A percentile compares a stretch with the other conserved stretches of the same genome.
These are phyloP conservation scores for Mythimna albipuncta DNA, from an alignment of 2,888 invertebrate species.

Conservation along the genomic window DNA sequence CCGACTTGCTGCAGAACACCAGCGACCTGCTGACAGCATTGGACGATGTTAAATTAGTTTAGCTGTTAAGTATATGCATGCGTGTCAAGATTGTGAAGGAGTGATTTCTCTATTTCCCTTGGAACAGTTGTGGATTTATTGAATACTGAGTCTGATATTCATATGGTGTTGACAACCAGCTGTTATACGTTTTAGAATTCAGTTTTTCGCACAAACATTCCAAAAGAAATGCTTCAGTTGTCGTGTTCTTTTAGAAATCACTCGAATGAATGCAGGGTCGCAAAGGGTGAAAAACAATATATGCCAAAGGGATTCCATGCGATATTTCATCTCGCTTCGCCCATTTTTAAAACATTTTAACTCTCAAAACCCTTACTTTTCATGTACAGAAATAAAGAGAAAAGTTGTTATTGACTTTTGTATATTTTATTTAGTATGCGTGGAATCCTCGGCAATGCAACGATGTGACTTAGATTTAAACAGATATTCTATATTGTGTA, in stretches of 20 bases:
- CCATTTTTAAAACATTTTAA: conserved; percentile 37
- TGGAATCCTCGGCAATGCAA: conserved; percentile 77
- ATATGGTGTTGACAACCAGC: conserved; percentile 55
- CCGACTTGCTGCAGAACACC: conserved; percentile 82
- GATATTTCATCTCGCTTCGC: conserved; percentile 60
- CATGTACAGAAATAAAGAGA: conserved; percentile 13
- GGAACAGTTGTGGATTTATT: conserved; percentile 63
- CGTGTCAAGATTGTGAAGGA: conserved; percentile 58
- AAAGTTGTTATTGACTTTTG: conserved; percentile 35
- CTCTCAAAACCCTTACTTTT: conserved; percentile 20
- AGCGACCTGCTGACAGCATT: conserved; percentile 83
- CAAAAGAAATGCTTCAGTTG: conserved; percentile 62
- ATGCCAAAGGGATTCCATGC: conserved; percentile 77
- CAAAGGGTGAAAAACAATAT: conserved; percentile 73
- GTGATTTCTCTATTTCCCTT: conserved; percentile 74
- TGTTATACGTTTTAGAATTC: conserved; percentile 54
- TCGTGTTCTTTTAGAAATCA: conserved; percentile 77
- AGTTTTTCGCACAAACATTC: conserved; percentile 74
- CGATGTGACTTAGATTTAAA: conserved; percentile 72
- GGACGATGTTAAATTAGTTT: conserved; percentile 85
- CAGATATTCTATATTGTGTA: conserved; percentile 57
- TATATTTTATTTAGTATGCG: conserved; percentile 49
- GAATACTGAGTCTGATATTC: conserved; percentile 51
- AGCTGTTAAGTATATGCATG: conserved; percentile 49
- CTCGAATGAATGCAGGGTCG: conserved; percentile 80